Base-by-base conservation (phyloP, 92 coral and sea anemone species). In the Meandrina meandrites region DNA sequence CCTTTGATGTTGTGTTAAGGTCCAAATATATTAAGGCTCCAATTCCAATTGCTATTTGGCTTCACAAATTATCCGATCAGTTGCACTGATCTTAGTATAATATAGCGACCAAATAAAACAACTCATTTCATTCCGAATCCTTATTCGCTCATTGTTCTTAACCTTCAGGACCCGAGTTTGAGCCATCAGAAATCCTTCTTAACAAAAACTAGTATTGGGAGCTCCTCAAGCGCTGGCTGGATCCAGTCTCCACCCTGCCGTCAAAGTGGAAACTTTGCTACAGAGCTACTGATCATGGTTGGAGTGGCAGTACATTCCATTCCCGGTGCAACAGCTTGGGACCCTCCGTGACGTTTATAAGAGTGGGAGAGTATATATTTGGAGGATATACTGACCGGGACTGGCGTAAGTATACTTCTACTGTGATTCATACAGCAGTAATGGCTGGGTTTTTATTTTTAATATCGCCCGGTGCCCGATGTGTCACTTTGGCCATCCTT, bases 381-480 rank as follows among this genome's bases (percentile, higher is more conserved):
- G 96, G 94, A 24, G 97, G 94, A n/a, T 94, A 89, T 62, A 87
- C 97, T 21, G 97, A 94, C 81, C 28, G 42, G 16, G 19, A 34
- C 69, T 94, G 97, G 97, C 93, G 97, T 94, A 82, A 84, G 97
- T 89, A 84, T 10, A 13, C 4, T 13, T 11, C 45, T 40, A 40
- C 45, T 2, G 2, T 18, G 5, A 67, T 7, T 0, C 2, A 40
- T 6, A 2, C 45, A 28, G 27, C 22, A 12, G 19, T 12, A 51
- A 60, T 6, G 62, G 16, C 12, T 14, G 14, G 56, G n/a, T n/a
- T n/a, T n/a, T n/a, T n/a, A n/a, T n/a, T n/a, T n/a, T n/a, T n/a
- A n/a, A n/a, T n/a, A n/a, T n/a, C n/a, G n/a, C n/a, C n/a, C n/a
- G n/a, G n/a, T n/a, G n/a, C n/a, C n/a, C n/a, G n/a, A n/a, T n/a